Conservation (phyloP, 35 echinoderm and acorn worm genomes). For the Hemicentrotus pulcherrimus region DNA sequence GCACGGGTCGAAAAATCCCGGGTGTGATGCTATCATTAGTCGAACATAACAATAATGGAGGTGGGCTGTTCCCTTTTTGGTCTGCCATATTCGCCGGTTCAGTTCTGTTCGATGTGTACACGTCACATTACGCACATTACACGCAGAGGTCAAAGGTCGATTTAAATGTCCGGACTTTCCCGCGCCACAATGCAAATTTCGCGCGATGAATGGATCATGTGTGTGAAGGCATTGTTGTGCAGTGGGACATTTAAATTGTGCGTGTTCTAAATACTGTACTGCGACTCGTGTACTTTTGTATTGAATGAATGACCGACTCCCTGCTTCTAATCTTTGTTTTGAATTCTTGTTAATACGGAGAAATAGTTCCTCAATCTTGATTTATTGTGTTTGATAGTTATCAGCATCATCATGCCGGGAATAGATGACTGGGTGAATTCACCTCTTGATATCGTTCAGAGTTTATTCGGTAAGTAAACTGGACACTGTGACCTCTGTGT, state of each 20-base stretch:
- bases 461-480: slow-evolving; percentile 76
- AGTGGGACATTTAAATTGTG: slow-evolving; percentile 37
- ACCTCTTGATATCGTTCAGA: slow-evolving; percentile 75
- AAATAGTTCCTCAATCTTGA: not conserved
- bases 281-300: not conserved
- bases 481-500: too few species aligned
- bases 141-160: slow-evolving; percentile 42
- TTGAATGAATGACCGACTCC: too few species aligned
- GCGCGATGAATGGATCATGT: slow-evolving; percentile 50
- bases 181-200: slow-evolving; percentile 43
- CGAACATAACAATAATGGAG: slow-evolving; percentile 76
- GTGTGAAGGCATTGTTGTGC: not conserved
- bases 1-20: slow-evolving; percentile 77
- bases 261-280: too few species aligned
- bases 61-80: slow-evolving; percentile 73
- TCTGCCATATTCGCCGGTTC: slow-evolving; percentile 68
- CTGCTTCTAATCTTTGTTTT: not conserved
- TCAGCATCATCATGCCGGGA: slow-evolving; percentile 61
- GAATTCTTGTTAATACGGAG: too few species aligned
- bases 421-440: slow-evolving; percentile 82
- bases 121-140: not conserved
- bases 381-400: not conserved
- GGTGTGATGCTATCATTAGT: slow-evolving; percentile 70
- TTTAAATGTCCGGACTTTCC: slow-evolving; percentile 40
- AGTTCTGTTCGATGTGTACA: slow-evolving; percentile 16